Conservation (phyloP, 1,140 invertebrate species). For the Diplogasteroides magnus region DNA sequence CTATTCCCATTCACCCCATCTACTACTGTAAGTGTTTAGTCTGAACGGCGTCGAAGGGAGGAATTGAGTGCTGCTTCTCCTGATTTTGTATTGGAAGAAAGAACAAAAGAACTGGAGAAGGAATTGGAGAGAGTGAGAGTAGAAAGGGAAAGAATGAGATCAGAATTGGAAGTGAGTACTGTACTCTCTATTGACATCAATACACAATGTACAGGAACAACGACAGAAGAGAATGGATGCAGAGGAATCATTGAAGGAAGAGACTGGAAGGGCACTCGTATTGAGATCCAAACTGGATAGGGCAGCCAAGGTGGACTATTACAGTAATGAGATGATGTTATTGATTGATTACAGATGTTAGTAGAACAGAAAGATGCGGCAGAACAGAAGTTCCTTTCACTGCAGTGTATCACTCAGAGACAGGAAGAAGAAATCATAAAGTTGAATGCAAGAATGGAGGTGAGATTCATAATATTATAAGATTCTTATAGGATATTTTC, state of each 20-base stretch:
- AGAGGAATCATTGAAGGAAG: neutral
- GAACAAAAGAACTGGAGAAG: neutral
- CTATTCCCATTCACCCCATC: no score
- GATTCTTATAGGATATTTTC: no score
- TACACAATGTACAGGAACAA: neutral
- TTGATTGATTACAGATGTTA: conserved; percentile 4
- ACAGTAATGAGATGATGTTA: neutral
- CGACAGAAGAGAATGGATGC: neutral
- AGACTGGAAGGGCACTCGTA: neutral
- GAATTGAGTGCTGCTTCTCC: neutral
- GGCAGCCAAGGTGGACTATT: neutral
- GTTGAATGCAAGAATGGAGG: no score
- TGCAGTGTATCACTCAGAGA: conserved; percentile 8
- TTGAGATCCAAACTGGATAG: neutral
- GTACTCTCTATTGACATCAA: no score
- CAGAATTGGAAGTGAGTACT: neutral
- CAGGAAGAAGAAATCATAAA: conserved; percentile 2
- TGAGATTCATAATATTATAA: no score
- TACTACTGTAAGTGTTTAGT: no score
- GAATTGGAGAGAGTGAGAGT: neutral
- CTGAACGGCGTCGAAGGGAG: neutral
- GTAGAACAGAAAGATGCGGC: conserved; percentile 19
- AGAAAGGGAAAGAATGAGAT: neutral
- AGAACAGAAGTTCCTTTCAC: conserved; percentile 21
- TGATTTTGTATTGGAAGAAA: neutral